Base-by-base conservation (phyloP, 1,140 invertebrate species). In the Stegodyphus mimosarum region DNA sequence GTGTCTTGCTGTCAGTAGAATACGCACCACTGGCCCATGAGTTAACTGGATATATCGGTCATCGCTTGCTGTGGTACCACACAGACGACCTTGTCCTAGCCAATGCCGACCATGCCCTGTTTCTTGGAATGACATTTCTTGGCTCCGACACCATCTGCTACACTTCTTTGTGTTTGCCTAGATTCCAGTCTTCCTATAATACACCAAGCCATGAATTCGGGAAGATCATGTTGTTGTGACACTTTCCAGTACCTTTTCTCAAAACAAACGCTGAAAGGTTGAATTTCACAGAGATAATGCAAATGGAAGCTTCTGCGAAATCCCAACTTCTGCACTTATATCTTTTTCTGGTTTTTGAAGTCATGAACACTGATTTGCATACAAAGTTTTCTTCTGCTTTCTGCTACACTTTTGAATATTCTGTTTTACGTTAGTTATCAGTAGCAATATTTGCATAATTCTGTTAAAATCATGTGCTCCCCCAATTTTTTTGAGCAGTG, bases 321-420 rank as follows among this genome's bases (percentile, higher is more conserved):
- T 67, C 17, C 17, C 64, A n/a, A 67, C 5, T 67, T 67, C 64
- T 17, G 11, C 64, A 9, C 17, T 67, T 67, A 67, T 67, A 18
- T 5, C 17, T 6, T 5, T 13, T 67, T 67, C 6, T 5, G 0
- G 64, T 0, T 67, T 67, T 67, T 67, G 0, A 5, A 67, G 2
- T 0, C 5, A 13, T n/a, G 11, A 17, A 67, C 17, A 15, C n/a
- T 67, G 64, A 67, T 67, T 67, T 18, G 17, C 64, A 66, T 66
- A 66, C n/a, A 6, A 66, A 66, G 64, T 66, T 7, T 66, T 66
- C 10, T 66, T 66, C n/a, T 17, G 64, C n/a, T 66, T 66, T n/a
- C 64, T 66, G 64, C 11, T 66, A 66, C 6, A n/a, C 7, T 11
- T 66, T 66, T 10, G n/a, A 66, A n/a, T 66, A 66, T 66, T 7